Percentiles rank a stretch among this genome's conserved stretches.
Evolutionary conservation across 2,113 vertebrate species (phyloP).

Genomic region (Brachyhypopomus gauderio): DNA sequence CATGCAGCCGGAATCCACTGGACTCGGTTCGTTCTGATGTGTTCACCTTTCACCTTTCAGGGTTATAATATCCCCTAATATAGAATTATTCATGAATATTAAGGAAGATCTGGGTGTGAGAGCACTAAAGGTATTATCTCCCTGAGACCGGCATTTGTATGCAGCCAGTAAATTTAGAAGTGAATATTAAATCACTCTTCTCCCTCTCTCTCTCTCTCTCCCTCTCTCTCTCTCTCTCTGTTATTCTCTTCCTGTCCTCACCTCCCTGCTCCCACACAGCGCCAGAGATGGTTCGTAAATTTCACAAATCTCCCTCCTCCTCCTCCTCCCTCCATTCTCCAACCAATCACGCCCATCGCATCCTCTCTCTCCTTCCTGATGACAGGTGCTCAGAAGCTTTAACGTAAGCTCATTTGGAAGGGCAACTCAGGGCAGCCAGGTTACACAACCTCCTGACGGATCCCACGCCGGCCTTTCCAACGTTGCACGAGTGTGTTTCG

Average conservation of each 20-base stretch:
- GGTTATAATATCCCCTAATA: neutral
- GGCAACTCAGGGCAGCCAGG: too few species aligned
- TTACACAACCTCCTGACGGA: too few species aligned
- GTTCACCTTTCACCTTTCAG: neutral
- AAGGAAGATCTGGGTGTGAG: neutral
- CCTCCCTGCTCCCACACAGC: constrained; percentile 73
- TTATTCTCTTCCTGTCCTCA: constrained; percentile 59
- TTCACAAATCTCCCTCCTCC: neutral
- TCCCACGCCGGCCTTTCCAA: too few species aligned
- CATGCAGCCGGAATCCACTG: neutral
- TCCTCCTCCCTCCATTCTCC: neutral
- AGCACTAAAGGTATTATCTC: neutral
- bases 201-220: constrained; percentile 13
- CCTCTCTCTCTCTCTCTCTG: constrained; percentile 17
- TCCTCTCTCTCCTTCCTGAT: neutral
- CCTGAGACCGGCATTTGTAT: neutral
- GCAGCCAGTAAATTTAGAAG: neutral
- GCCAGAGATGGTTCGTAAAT: constrained; percentile 88
- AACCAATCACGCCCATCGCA: neutral
- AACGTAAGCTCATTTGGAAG: neutral
- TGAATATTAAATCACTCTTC: constrained; percentile 15
- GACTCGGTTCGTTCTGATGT: constrained; percentile 4
- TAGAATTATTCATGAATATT: constrained; percentile 11
- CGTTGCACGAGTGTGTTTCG: too few species aligned
- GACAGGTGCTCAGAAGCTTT: neutral